These are phyloP conservation scores for Nematostella vectensis DNA, from an alignment of 92 coral and sea anemone genomes.

Conservation along the genomic window DNA sequence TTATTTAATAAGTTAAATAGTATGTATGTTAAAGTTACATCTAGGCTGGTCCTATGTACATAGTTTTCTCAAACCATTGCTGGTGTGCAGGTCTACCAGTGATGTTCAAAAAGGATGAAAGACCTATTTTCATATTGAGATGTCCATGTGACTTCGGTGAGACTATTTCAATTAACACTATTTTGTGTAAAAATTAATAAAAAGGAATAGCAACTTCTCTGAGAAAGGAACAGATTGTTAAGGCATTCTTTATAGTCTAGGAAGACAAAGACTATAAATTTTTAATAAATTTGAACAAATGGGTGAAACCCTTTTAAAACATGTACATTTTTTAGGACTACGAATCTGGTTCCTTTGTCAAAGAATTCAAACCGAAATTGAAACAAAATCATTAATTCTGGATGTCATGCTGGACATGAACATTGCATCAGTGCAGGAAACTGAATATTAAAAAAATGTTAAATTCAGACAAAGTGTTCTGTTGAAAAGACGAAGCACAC, in stretches of 20 bases:
- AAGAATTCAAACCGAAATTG: conserved; percentile 44
- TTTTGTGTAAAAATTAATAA: conserved; percentile 62
- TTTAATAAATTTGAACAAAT: conserved; percentile 14
- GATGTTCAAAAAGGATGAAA: conserved; percentile 24
- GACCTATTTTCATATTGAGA: conserved; percentile 36
- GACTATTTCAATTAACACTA: conserved; percentile 38
- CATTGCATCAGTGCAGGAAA: conserved; percentile 81
- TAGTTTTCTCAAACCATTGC: conserved; percentile 50
- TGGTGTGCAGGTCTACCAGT: conserved; percentile 56
- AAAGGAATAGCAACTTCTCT: conserved; percentile 48
- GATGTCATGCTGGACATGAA: conserved; percentile 91
- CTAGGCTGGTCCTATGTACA: conserved; percentile 94
- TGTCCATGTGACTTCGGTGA: conserved; percentile 63
- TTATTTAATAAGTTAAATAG: conserved; percentile 32
- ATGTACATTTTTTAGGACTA: conserved; percentile 36
- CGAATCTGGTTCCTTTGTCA: conserved; percentile 53
- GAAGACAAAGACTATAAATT: neutral
- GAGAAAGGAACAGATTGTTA: conserved; percentile 42
- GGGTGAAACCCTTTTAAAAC: conserved; percentile 49
- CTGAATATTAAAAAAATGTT: conserved; percentile 53
- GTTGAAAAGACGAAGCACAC: conserved; percentile 1
- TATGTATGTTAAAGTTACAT: conserved; percentile 27
- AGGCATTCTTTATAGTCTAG: neutral
- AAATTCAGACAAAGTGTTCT: conserved; percentile 15
- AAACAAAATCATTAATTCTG: conserved; percentile 13